These are phyloP conservation scores for Spicauda simplicius DNA, from an alignment of 2,888 invertebrate species.

Conservation along the genomic window DNA sequence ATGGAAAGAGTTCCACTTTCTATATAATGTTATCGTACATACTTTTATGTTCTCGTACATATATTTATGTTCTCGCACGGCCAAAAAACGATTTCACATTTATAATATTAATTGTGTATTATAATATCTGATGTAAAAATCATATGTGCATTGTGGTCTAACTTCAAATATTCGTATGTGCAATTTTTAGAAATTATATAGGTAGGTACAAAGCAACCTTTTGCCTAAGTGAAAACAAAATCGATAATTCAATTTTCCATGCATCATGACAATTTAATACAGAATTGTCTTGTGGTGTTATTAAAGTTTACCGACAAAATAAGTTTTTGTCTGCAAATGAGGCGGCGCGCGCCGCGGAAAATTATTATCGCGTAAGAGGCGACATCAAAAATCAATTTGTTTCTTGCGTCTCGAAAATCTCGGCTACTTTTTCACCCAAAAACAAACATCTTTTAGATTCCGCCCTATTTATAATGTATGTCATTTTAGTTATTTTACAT, in stretches of 20 bases:
- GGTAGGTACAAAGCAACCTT: too few species aligned
- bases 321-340: conserved; percentile 58
- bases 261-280: conserved; percentile 42
- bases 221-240: conserved; percentile 45
- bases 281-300: conserved; percentile 48
- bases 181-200: too few species aligned
- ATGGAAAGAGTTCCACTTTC: too few species aligned
- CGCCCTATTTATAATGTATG: neutral
- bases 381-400: conserved; percentile 79
- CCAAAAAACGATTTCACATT: too few species aligned
- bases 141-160: too few species aligned
- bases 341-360: conserved; percentile 51
- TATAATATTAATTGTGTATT: too few species aligned
- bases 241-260: conserved; percentile 55
- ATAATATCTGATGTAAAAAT: too few species aligned
- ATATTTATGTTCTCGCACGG: too few species aligned
- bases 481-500: neutral
- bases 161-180: too few species aligned
- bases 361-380: conserved; percentile 59
- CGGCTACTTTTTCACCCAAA: conserved; percentile 52
- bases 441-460: conserved; percentile 51
- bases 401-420: conserved; percentile 55
- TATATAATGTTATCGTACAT: too few species aligned
- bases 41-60: too few species aligned
- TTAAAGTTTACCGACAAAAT: conserved; percentile 54